Conservation (phyloP, 2,888 invertebrate species). For the Cotesia congregata region DNA sequence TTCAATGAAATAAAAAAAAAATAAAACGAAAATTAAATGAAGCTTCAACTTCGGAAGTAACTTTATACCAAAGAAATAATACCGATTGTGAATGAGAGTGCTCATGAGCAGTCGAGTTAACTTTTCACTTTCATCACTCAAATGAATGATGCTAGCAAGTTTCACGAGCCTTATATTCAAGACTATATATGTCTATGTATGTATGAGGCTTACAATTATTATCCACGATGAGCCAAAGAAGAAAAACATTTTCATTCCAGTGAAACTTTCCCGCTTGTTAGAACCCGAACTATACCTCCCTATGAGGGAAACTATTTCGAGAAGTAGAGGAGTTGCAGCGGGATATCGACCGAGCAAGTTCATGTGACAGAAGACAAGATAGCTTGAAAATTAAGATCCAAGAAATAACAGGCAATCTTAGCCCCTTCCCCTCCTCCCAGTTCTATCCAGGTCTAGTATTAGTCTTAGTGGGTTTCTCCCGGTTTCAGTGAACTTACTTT, state of each 20-base stretch:
- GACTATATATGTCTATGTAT: background rate
- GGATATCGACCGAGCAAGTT: slow-evolving; percentile 16
- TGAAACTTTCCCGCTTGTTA: slow-evolving; percentile 2
- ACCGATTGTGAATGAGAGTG: background rate
- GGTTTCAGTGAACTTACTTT: slow-evolving; percentile 8
- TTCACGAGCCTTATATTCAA: background rate
- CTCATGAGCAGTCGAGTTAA: slow-evolving; percentile 3
- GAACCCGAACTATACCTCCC: background rate
- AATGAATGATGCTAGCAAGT: slow-evolving; percentile 3
- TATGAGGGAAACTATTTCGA: background rate
- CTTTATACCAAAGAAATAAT: background rate
- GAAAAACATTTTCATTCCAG: slow-evolving; percentile 7
- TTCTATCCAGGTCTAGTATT: background rate
- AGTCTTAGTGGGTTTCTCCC: background rate
- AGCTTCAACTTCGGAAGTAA: too few relatives aligned
- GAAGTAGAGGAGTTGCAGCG: background rate
- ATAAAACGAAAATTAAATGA: too few relatives aligned
- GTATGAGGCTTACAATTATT: background rate
- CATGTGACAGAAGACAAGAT: slow-evolving; percentile 2
- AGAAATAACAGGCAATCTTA: slow-evolving; percentile 13
- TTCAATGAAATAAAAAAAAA: too few relatives aligned
- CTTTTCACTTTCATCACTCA: slow-evolving; percentile 15
- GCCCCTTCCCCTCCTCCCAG: background rate
- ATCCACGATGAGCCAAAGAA: slow-evolving; percentile 1
- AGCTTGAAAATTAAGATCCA: slow-evolving; percentile 12